These are phyloP conservation scores for Dynastes grantii DNA, from an alignment of 2,888 invertebrate genomes.

Conservation along the genomic window DNA sequence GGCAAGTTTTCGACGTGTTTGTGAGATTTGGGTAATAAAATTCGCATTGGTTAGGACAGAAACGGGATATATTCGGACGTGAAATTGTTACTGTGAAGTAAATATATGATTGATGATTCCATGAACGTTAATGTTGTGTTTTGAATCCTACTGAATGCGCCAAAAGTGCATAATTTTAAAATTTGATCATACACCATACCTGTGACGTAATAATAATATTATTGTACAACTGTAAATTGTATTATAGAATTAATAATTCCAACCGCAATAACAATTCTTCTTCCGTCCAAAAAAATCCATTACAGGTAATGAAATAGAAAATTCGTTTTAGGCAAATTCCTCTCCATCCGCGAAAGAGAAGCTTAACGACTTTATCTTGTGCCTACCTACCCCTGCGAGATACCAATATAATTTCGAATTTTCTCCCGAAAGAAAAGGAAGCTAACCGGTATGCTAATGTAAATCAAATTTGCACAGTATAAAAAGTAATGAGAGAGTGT, in stretches of 20 bases:
- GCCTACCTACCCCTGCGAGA: not conserved
- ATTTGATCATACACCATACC: too few relatives aligned
- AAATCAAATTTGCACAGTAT: constrained; percentile 47
- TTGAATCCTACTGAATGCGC: too few relatives aligned
- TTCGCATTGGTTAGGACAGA: not conserved
- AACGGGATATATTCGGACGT: not conserved
- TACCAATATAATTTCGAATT: constrained; percentile 38
- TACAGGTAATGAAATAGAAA: constrained; percentile 20
- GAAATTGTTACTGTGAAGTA: too few relatives aligned
- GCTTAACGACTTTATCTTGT: constrained; percentile 36
- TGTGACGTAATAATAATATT: too few relatives aligned
- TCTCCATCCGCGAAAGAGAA: not conserved
- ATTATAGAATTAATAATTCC: not conserved
- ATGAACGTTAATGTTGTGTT: too few relatives aligned
- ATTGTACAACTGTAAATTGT: not conserved
- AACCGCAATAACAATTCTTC: not conserved
- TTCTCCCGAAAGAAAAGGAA: constrained; percentile 6
- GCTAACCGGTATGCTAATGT: constrained; percentile 42
- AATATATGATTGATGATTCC: too few relatives aligned
- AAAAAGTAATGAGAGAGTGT: constrained; percentile 46
- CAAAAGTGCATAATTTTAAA: too few relatives aligned
- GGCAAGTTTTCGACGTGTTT: not conserved
- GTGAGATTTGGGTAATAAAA: constrained; percentile 4
- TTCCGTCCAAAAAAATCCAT: not conserved
- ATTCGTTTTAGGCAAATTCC: constrained; percentile 3